Evolutionary conservation across 2,888 invertebrate species (phyloP).

Genomic region (Taenaris catops): DNA sequence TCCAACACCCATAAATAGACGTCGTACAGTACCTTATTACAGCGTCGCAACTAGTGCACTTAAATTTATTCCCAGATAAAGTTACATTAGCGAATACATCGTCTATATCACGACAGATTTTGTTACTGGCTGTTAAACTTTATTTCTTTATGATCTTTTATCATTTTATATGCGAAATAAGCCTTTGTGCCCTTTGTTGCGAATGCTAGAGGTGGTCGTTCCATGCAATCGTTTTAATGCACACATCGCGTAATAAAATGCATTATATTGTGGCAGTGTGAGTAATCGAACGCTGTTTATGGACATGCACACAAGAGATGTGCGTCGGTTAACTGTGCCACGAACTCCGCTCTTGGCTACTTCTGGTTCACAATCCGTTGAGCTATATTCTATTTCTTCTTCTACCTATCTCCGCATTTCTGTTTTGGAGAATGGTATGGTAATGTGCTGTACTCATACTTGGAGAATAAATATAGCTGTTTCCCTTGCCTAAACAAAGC

Average conservation of each 20-base stretch:
- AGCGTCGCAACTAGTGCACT: constrained; percentile 28
- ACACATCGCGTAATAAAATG: constrained; percentile 40
- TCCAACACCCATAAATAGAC: constrained; percentile 10
- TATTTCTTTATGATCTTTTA: constrained; percentile 58
- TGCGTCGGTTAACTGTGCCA: no score
- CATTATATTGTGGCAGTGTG: constrained; percentile 54
- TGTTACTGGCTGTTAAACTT: constrained; percentile 57
- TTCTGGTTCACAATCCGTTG: no score
- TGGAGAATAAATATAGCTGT: no score
- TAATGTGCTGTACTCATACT: no score
- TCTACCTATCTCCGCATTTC: no score
- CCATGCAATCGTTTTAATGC: constrained; percentile 30
- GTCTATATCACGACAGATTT: constrained; percentile 38
- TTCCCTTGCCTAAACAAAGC: no score
- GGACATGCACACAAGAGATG: constrained; percentile 37
- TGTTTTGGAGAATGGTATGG: no score
- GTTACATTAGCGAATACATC: constrained; percentile 30
- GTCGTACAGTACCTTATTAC: constrained; percentile 18
- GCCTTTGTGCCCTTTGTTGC: constrained; percentile 49
- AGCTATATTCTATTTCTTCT: no score
- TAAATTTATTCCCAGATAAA: constrained; percentile 32
- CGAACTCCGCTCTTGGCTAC: no score
- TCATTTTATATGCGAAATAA: constrained; percentile 43
- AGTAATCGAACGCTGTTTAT: constrained; percentile 61
- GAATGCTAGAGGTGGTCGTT: constrained; percentile 35